Base-by-base conservation (phyloP, 2,888 invertebrate species). In the Drosophila sordidapex region DNA sequence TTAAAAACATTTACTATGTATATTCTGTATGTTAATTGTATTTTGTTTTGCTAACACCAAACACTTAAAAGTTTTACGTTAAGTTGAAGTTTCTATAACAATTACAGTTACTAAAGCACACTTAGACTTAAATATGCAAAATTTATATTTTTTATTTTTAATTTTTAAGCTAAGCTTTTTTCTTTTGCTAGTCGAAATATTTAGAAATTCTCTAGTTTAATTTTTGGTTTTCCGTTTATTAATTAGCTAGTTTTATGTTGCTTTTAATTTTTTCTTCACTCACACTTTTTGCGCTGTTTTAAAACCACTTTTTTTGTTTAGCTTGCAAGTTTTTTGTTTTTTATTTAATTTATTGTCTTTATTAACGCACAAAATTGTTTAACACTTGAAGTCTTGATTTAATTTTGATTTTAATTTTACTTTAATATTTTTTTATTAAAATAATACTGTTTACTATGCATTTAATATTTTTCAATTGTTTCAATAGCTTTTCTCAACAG, bases 111-210 rank as follows among this genome's bases (percentile, higher is more conserved):
- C 64, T 70, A 75, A 70, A 76, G 75, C 74, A 86, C 78, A 81
- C 66, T 59, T 43, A 80, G 70, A 72, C 52, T 64, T 58, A 64
- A 72, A 62, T 73, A 51, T 71, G 63, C 64, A 60, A 76, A 31
- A 53, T 52, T 67, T 54, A 54, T 68, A 66, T 52, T 48, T 29
- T 66, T 36, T 65, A 65, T 52, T 48, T 46, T 66, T 40, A 4
- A 43, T 63, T 59, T 75, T 61, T 66, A 76, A 81, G 81, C 72
- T 76, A 76, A 81, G 80, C 83, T 79, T 79, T 70, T 54, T 67
- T 38, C 48, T 27, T 78, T 62, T 67, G 62, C 72, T 57, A 73
- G 51, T 51, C 56, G 4, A 58, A 36, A 6, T 46, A 52, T 59
- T 61, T 25, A 21, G 60, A 31, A 76, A 54, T 73, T 73, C 35